Base-by-base conservation (phyloP, 92 coral and sea anemone genomes). In the Zoanthus sociatus region DNA sequence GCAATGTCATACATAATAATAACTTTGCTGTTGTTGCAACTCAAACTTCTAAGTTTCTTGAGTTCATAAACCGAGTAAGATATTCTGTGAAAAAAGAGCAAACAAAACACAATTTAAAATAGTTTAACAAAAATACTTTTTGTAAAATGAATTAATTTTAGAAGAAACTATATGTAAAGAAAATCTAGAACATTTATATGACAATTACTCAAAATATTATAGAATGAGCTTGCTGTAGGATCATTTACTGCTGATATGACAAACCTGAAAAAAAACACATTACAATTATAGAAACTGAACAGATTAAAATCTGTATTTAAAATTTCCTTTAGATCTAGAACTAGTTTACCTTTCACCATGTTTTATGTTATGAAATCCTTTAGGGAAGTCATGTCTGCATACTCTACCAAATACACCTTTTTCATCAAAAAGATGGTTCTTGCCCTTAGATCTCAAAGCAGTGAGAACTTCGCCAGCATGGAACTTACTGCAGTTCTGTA, bases 21-120 rank as follows among this genome's bases (percentile, higher is more conserved):
- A 47, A 90, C 42, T 72, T 26, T 66, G 77, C 81, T n/a, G n/a
- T n/a, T 60, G 81, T 47, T 64, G 84, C 10, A 42, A 13, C 17
- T 13, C n/a, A 37, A 37, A 78, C 75, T 73, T 78, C 61, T 87
- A 20, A 86, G 90, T 45, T 87, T 87, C 70, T 87, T 76, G 17
- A 90, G 89, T 73, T 90, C 93, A 79, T 90, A 90, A 67, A 90
- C 93, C 16, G 90, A 90, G 84, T 90, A 90, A 66, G 93, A 90
- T 77, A 90, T 90, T 78, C 92, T 90, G 63, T 31, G 55, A 17
- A 71, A 48, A 87, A 31, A 63, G 67, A 51, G 63, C 44, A 46
- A 85, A 84, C 55, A 47, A 30, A 33, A 33, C 42, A 3, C 42
- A 33, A 33, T 33, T 33, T 33, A 71, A 31, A 7, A 31, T 47